Percentiles rank a stretch among this genome's conserved stretches.
Evolutionary conservation across 1,140 invertebrate species (phyloP).

Genomic region (Galleria mellonella): DNA sequence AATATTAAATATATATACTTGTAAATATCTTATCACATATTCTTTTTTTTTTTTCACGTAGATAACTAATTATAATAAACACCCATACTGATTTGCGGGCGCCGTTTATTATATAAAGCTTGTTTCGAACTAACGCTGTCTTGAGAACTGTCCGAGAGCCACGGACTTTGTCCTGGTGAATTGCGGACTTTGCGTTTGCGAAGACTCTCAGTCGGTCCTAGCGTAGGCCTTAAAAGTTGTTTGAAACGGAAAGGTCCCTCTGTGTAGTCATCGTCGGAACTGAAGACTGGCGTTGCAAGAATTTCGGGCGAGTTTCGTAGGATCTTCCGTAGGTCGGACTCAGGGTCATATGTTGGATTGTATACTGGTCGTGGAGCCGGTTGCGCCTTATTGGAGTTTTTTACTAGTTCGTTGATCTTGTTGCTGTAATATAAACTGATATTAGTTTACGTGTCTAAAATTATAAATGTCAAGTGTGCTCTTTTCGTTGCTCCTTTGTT

Average conservation of each 20-base stretch:
- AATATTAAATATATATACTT: too few relatives aligned
- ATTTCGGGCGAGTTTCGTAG: slow-evolving; percentile 70
- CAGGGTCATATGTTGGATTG: slow-evolving; percentile 54
- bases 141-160: slow-evolving; percentile 65
- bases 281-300: slow-evolving; percentile 56
- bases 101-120: slow-evolving; percentile 46
- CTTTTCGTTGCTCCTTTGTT: too few relatives aligned
- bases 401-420: slow-evolving; percentile 68
- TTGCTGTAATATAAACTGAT: slow-evolving; percentile 46
- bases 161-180: slow-evolving; percentile 48
- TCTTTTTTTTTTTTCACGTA: too few relatives aligned
- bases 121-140: slow-evolving; percentile 55
- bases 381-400: slow-evolving; percentile 51
- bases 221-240: slow-evolving; percentile 79
- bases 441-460: neutral
- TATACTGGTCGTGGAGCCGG: slow-evolving; percentile 39
- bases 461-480: too few relatives aligned
- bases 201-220: slow-evolving; percentile 82
- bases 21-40: too few relatives aligned
- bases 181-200: slow-evolving; percentile 78
- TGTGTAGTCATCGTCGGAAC: slow-evolving; percentile 73
- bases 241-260: slow-evolving; percentile 83
- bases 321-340: slow-evolving; percentile 67
- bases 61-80: slow-evolving; percentile 56
- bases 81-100: slow-evolving; percentile 64